Evolutionary conservation across 2,888 invertebrate species (phyloP).

Genomic region (Parnassius apollo): DNA sequence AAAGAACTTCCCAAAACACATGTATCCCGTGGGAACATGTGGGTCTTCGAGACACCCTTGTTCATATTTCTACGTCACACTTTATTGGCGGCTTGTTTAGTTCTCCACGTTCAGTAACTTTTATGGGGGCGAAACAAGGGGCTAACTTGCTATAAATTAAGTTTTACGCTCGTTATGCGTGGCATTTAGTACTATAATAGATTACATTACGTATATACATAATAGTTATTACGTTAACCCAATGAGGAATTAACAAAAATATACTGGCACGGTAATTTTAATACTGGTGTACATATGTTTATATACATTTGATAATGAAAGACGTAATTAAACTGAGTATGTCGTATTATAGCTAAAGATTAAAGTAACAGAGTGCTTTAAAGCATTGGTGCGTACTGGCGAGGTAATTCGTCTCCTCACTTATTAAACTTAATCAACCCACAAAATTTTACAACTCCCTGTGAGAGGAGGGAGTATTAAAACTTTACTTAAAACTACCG

Average conservation of each 20-base stretch:
- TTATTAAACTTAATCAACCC: too few species aligned
- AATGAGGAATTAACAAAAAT: constrained; percentile 22
- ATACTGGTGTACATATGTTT: neutral
- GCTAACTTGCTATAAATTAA: constrained; percentile 31
- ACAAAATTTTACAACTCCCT: too few species aligned
- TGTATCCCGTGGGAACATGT: constrained; percentile 25
- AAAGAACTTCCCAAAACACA: constrained; percentile 3
- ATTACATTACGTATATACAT: neutral
- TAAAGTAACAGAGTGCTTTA: too few species aligned
- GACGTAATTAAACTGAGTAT: too few species aligned
- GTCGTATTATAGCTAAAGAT: too few species aligned
- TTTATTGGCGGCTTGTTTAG: constrained; percentile 30
- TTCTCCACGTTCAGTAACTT: constrained; percentile 32
- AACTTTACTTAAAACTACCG: too few species aligned
- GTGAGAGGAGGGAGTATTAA: too few species aligned
- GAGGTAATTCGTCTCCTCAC: too few species aligned
- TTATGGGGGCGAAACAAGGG: constrained; percentile 28
- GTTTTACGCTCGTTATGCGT: constrained; percentile 31
- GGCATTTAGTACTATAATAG: constrained; percentile 27
- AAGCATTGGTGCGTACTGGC: too few species aligned
- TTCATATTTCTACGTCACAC: constrained; percentile 31
- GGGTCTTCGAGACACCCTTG: constrained; percentile 6
- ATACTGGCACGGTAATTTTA: neutral
- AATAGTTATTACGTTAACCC: constrained; percentile 1
- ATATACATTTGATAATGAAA: constrained; percentile 1